Percentiles rank a stretch among this genome's conserved stretches.
phyloP scores from a whole-genome alignment of 2,888 invertebrate genomes.

The Diogma glabrata region DNA sequence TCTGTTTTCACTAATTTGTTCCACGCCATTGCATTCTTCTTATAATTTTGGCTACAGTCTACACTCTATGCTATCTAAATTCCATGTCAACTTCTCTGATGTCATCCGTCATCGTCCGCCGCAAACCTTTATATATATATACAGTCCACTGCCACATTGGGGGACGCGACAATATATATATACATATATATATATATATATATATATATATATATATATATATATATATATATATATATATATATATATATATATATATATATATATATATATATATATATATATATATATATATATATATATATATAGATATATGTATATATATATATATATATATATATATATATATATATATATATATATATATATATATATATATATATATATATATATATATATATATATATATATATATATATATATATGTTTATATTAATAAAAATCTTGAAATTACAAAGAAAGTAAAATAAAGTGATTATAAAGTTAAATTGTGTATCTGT shows the following conservation, averaged over 20 bases:
- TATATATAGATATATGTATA: not conserved
- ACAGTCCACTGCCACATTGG: too few relatives aligned
- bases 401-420: not conserved
- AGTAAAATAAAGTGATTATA: too few relatives aligned
- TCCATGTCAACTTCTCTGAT: too few relatives aligned
- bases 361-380: not conserved
- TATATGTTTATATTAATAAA: not conserved
- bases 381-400: not conserved
- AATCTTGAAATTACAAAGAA: too few relatives aligned
- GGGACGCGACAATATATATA: too few relatives aligned
- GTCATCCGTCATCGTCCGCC: too few relatives aligned
- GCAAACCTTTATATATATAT: too few relatives aligned
- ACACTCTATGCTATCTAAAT: too few relatives aligned
- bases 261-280: not conserved
- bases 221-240: not conserved
- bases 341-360: not conserved
- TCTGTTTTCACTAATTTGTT: too few relatives aligned
- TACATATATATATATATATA: not conserved
- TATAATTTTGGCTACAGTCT: too few relatives aligned
- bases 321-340: not conserved
- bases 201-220: not conserved
- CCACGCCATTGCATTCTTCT: too few relatives aligned
- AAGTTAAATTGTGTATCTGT: too few relatives aligned
- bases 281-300: not conserved
- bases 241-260: not conserved